Conservation (phyloP, 2,888 invertebrate species). For the Chymomyza amoena region DNA sequence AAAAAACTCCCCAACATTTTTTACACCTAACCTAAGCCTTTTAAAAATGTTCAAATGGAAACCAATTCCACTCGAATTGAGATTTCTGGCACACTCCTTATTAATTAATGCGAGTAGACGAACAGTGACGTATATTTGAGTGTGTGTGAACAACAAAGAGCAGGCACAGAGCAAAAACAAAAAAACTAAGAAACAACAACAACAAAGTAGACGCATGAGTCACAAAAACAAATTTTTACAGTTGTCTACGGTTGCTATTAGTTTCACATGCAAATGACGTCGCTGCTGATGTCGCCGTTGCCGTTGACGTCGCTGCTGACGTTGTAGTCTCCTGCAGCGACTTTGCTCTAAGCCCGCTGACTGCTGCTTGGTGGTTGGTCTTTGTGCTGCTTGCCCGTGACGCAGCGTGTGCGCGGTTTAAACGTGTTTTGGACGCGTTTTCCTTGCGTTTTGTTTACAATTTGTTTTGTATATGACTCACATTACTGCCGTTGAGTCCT, state of each 20-base stretch:
- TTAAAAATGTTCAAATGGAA: no score
- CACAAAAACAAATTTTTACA: slow-evolving; percentile 20
- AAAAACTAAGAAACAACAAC: background rate
- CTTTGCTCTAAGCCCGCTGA: background rate
- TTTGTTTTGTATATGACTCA: background rate
- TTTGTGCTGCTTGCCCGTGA: background rate
- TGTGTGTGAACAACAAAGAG: background rate
- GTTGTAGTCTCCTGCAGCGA: slow-evolving; percentile 57
- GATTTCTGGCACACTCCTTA: no score
- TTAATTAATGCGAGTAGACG: background rate
- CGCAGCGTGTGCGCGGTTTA: background rate
- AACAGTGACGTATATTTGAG: background rate
- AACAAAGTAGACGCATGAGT: slow-evolving; percentile 26
- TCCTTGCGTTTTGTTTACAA: no score
- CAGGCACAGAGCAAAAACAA: background rate
- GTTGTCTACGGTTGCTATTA: slow-evolving; percentile 8
- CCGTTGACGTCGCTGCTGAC: slow-evolving; percentile 6
- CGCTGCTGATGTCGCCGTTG: slow-evolving; percentile 2
- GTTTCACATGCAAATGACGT: background rate
- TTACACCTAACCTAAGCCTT: no score
- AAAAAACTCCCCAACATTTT: no score
- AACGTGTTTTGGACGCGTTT: no score
- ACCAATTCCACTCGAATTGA: no score
- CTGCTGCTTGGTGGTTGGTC: background rate
- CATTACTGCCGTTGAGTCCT: background rate